These are phyloP conservation scores for Hypanus sabinus DNA, from an alignment of 2,113 vertebrate species.

Conservation along the genomic window DNA sequence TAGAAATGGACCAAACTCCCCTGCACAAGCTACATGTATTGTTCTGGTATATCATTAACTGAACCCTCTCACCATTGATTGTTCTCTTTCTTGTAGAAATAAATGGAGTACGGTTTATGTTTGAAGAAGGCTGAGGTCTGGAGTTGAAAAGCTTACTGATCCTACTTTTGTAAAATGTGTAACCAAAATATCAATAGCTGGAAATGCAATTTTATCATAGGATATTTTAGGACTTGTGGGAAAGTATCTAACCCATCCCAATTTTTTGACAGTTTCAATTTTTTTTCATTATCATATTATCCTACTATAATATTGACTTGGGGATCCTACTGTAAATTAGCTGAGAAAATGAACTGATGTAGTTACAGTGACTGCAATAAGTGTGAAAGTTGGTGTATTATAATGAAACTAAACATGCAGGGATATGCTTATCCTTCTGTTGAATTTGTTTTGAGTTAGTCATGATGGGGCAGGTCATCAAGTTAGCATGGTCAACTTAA, in stretches of 20 bases:
- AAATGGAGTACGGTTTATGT: not conserved
- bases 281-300: not conserved
- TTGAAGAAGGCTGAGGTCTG: not conserved
- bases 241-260: not conserved
- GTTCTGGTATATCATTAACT: no score
- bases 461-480: no score
- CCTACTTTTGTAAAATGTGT: not conserved
- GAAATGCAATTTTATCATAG: not conserved
- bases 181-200: not conserved
- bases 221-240: not conserved
- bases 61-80: no score
- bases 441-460: no score
- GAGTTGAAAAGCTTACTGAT: not conserved
- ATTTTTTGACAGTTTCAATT: not conserved
- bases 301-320: not conserved
- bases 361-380: not conserved
- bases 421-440: no score
- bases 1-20: no score
- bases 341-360: not conserved
- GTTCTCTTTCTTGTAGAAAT: no score
- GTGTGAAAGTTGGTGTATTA: not conserved
- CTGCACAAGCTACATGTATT: no score
- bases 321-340: not conserved
- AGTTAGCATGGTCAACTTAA: no score
- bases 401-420: not conserved